Base-by-base conservation (phyloP, 2,888 invertebrate genomes). In the Axea sp. region DNA sequence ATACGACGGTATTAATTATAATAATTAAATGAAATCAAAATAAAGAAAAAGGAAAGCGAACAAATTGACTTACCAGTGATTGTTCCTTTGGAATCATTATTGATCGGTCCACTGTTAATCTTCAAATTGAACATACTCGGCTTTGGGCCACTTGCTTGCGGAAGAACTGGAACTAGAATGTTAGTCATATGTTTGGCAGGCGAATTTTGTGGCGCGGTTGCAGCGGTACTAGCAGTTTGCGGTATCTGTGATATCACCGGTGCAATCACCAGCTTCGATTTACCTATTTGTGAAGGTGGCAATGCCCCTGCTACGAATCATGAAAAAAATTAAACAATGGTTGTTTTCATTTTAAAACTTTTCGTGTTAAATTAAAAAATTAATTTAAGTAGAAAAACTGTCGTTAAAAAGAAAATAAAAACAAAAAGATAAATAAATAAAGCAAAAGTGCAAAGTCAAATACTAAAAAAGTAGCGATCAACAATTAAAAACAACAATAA, bases 51-150 rank as follows among this genome's bases (percentile, higher is more conserved):
- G 5, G 5, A 9, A 6, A 9, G 19, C 4, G 1, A 26, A 26
- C n/a, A 14, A 33, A 11, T 6, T 24, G 7, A 47, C 28, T 2
- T 90, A 53, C 92, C 91, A 57, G 92, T 92, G 37, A 92, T 90
- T 39, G 90, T 90, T 8, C 91, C 91, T 81, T 90, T 90, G 75
- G 78, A 78, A 78, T 91, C 91, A 78, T 90, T 89, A 78, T 90
- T 91, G 68, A 92, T 88, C 83, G 91, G 91, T 1, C 91, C 92
- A 85, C 92, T 92, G 12, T 91, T 90, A 81, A 93, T 92, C 88
- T 93, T 92, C 67, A 93, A 88, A 84, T 92, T 93, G 67, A 92
- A 91, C 77, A 92, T 90, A 41, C 91, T 91, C 4, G 90, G 90
- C 81, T 91, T 90, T 6, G 83, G 76, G 12, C 77, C 82, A 19